Conservation (phyloP, 2,888 invertebrate species). For the Callyntrura sp. region DNA sequence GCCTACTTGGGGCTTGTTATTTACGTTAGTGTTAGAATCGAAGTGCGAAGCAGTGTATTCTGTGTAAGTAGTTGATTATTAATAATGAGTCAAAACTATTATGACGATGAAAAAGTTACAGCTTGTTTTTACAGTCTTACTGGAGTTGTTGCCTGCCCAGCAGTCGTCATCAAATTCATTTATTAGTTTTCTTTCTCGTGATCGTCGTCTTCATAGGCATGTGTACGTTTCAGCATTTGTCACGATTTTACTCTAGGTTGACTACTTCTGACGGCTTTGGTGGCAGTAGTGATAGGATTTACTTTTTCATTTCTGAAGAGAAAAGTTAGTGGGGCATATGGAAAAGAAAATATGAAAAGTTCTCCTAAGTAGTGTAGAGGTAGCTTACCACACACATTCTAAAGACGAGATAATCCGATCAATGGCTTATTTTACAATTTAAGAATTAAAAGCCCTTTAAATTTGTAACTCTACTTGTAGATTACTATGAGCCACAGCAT, state of each 20-base stretch:
- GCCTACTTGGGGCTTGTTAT: too few relatives aligned
- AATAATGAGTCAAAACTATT: constrained; percentile 63
- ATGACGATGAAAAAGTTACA: constrained; percentile 47
- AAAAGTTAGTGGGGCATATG: background rate
- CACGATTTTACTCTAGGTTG: background rate
- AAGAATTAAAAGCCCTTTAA: too few relatives aligned
- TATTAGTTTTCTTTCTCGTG: constrained; percentile 62
- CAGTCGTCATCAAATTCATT: constrained; percentile 72
- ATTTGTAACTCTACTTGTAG: too few relatives aligned
- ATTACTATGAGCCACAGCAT: too few relatives aligned
- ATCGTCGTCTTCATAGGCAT: constrained; percentile 3
- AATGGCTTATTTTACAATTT: too few relatives aligned
- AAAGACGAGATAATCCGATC: too few relatives aligned
- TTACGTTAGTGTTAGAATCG: too few relatives aligned
- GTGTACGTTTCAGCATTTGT: constrained; percentile 2
- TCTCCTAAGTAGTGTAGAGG: too few relatives aligned
- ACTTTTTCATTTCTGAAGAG: background rate
- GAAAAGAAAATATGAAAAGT: background rate
- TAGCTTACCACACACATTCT: too few relatives aligned
- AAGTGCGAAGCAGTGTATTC: background rate
- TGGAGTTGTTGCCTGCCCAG: constrained; percentile 45
- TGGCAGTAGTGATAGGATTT: constrained; percentile 8
- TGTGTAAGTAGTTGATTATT: constrained; percentile 35
- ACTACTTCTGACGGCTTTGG: background rate
- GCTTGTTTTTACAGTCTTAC: constrained; percentile 11